These are phyloP conservation scores for Paraescarpia echinospica DNA, from an alignment of 1,140 invertebrate genomes.

Conservation along the genomic window DNA sequence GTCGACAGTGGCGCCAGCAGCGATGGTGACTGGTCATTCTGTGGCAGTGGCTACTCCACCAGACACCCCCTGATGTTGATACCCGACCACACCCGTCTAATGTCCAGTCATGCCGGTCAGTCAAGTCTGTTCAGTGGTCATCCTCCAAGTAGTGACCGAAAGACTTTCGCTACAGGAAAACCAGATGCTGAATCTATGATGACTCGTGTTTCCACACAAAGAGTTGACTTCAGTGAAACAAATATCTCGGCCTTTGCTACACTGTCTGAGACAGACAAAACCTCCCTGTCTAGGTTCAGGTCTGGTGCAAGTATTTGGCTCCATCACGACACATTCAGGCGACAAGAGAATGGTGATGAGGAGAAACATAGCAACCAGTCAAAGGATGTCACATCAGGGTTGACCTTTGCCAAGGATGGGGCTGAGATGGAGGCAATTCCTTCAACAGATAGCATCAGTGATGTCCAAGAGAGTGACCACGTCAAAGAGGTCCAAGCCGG, in stretches of 20 bases:
- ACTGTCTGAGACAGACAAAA: background rate
- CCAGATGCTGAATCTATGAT: background rate
- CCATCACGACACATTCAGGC: background rate
- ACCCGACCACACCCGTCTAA: background rate
- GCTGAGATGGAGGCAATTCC: background rate
- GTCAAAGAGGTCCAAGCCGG: background rate
- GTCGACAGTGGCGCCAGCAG: background rate
- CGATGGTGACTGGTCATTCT: background rate
- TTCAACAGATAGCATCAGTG: background rate
- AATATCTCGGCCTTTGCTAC: background rate
- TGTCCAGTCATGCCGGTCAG: background rate
- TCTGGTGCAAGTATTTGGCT: background rate
- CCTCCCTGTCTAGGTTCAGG: background rate
- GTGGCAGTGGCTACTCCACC: background rate
- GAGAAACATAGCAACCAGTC: background rate
- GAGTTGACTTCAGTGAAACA: background rate
- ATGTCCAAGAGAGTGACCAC: background rate
- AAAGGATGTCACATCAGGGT: background rate
- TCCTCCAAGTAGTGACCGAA: background rate
- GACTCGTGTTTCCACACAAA: background rate
- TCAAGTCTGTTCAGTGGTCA: background rate
- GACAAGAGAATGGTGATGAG: background rate
- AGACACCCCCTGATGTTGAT: background rate
- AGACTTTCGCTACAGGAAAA: background rate
- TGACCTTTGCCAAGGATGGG: background rate